Percentiles rank a stretch among this genome's conserved stretches.
phyloP scores from a whole-genome alignment of 2,113 vertebrate species.

The Sander lucioperca region DNA sequence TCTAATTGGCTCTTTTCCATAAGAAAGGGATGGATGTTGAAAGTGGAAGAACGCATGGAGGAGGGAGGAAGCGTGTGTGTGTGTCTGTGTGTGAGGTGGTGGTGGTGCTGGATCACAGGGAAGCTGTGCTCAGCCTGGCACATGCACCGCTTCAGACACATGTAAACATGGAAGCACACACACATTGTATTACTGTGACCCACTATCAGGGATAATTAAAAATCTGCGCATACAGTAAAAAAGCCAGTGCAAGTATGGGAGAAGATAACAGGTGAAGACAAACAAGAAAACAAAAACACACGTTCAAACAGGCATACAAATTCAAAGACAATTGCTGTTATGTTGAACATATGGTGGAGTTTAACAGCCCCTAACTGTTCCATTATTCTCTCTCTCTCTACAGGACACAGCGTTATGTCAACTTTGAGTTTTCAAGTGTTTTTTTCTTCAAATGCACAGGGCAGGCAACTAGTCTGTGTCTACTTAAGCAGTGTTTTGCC shows the following conservation, averaged over 20 bases:
- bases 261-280: constrained; percentile 41
- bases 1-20: constrained; percentile 99
- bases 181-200: constrained; percentile 17
- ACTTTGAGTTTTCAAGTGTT: constrained; percentile 2
- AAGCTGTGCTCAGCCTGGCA: constrained; percentile 48
- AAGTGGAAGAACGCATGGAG: constrained; percentile 91
- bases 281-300: constrained; percentile 15
- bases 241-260: neutral
- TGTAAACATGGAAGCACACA: constrained; percentile 26
- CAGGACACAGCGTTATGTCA: constrained; percentile 21
- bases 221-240: constrained; percentile 28
- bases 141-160: constrained; percentile 16
- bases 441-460: constrained; percentile 6
- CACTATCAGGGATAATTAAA: constrained; percentile 36
- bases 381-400: constrained; percentile 46
- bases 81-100: constrained; percentile 8
- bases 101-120: constrained; percentile 63
- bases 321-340: constrained; percentile 25
- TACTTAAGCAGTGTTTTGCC: neutral
- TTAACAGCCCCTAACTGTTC: constrained; percentile 32
- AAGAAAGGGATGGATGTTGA: constrained; percentile 99
- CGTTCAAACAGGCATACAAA: constrained; percentile 14
- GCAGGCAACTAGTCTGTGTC: too few species aligned
- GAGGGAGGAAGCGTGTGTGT: constrained; percentile 51
- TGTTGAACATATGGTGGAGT: constrained; percentile 51